Percentiles rank a stretch among this genome's conserved stretches.
Evolutionary conservation across 2,888 invertebrate genomes (phyloP).

Genomic region (Automeris io): DNA sequence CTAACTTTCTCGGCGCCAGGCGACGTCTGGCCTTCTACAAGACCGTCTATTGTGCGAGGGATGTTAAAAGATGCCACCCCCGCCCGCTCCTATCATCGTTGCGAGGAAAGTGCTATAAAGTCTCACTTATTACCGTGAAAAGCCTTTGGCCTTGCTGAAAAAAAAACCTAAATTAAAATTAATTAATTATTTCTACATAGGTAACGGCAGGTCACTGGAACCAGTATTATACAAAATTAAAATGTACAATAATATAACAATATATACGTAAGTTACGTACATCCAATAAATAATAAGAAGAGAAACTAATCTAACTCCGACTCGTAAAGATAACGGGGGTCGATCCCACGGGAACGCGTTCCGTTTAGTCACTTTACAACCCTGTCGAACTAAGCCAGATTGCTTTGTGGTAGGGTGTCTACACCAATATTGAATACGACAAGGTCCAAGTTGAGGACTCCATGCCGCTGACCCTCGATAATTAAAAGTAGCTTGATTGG

Average conservation of each 20-base stretch:
- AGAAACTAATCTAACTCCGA: slow-evolving; percentile 68
- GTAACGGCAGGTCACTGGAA: no score
- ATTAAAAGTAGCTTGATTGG: background rate
- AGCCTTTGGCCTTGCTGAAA: no score
- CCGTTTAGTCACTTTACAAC: slow-evolving; percentile 35
- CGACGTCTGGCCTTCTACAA: no score
- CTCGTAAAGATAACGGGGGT: slow-evolving; percentile 61
- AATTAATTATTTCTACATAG: no score
- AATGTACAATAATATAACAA: background rate
- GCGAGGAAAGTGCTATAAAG: no score
- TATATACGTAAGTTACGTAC: slow-evolving; percentile 10
- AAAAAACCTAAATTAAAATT: no score
- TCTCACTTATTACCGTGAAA: no score
- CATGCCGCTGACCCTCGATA: slow-evolving; percentile 8
- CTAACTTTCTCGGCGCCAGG: no score
- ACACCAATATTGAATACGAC: background rate
- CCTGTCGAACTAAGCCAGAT: background rate
- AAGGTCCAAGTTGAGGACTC: background rate
- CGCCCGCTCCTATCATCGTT: no score
- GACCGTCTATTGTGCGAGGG: no score
- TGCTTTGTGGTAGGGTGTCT: background rate
- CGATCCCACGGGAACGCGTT: slow-evolving; percentile 39
- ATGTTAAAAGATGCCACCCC: no score
- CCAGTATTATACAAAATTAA: no score
- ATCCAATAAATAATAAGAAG: slow-evolving; percentile 48